Evolutionary conservation across 1,140 invertebrate genomes (phyloP), one percentile per base, ranked within the genome.

Genomic region (Akabosia matsudoensis): DNA sequence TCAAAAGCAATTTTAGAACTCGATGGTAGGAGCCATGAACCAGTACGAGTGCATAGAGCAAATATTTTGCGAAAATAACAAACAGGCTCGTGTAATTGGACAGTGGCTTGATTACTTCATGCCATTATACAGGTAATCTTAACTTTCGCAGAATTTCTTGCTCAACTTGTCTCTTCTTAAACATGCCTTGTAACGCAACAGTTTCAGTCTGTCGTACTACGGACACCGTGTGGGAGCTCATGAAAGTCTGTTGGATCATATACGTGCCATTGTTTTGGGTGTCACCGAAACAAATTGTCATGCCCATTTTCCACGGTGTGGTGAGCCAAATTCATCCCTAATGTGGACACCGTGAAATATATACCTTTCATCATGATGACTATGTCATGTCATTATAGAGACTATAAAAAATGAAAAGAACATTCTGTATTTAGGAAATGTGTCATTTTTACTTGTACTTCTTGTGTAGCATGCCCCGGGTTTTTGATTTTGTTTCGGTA

Each of bases 191-290:
- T 45, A 10, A 45, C 7, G 37, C 7, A 33, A 70, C 24, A 72
- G 70, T 34, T 72, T 72, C 37, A 45, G 13, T 22, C 16, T 51
- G 22, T 72, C 70, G 2, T 72, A 72, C 24, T 34, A 37, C 24
- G 70, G 70, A 3, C 33, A 72, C 14, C 3, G 26, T 4, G n/a
- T 33, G n/a, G 70, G 70, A 22, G n/a, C 37, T 28, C 70, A 72
- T 24, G n/a, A 37, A 22, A 33, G 26, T 33, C 26, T 72, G 33
- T 22, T 28, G 33, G 37, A 45, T 51, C 70, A 72, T 72, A 22
- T 51, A 72, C 31, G 70, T 72, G 70, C 70, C 70, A 72, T 72
- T 51, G 26, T 72, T 24, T 37, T 72, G 31, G 70, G 70, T 45
- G 70, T 24, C 4, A 22, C 33, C 24, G 70, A 72, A 72, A 45